Base-by-base conservation (phyloP, 2,113 vertebrate genomes). In the Hylia prasina region DNA sequence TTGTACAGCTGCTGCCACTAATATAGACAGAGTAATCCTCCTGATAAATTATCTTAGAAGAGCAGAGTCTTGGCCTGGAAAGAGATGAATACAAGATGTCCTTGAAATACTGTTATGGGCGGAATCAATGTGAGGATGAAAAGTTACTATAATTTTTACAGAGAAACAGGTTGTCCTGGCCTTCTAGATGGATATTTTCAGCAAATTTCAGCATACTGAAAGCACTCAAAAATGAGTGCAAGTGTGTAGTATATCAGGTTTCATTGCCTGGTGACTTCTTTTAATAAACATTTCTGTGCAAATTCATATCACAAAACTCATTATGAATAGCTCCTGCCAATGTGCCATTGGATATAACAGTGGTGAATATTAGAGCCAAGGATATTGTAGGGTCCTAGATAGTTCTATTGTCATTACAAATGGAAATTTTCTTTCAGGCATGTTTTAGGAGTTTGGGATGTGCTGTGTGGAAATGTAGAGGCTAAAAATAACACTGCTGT, bases 391-490 rank as follows among this genome's bases (percentile, higher is more conserved):
- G 16, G 27, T 86, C 50, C 47, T 90, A 58, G 22, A 28, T 73
- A 37, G 30, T 90, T 85, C 60, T 73, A 2, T 73, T 87, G 28
- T 86, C 19, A n/a, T 80, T 76, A 60, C 23, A 88, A 75, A 45
- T 84, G 76, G 76, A 81, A 75, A 50, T 93, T 89, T 93, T 94
- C 79, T 90, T 86, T 42, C 73, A 60, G 51, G 56, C 39, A 51
- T 81, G 37, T 89, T 88, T 92, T 81, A 93, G 63, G 73, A 95
- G 63, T 61, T 56, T 4, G 8, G 50, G 63, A 66, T 89, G 51
- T 81, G 50, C 88, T 84, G 80, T 47, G 69, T 86, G 60, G 83
- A 94, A 95, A 93, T 50, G 56, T 82, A 73, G 94, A 92, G 56
- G 15, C 71, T 96, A 93, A 94, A 94, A 94, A 83, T 96, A 95